phyloP scores from a whole-genome alignment of 2,888 invertebrate species.

The Volucella zonaria region DNA sequence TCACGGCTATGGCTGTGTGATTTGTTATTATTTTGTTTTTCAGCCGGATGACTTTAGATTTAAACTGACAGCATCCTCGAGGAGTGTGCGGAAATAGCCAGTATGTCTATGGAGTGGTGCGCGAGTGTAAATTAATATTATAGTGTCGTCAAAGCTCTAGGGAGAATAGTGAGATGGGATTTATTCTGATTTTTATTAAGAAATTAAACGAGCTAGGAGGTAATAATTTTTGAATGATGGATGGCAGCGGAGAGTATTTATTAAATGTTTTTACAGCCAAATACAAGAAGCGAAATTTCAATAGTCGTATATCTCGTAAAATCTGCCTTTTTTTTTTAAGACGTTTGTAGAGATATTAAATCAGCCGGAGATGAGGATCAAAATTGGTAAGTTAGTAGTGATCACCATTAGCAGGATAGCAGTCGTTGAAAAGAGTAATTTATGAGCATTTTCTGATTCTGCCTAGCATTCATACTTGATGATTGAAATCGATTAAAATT shows the following conservation, averaged over 20 bases:
- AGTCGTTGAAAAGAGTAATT: no score
- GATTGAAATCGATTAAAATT: no score
- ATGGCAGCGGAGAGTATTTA: slow-evolving; percentile 6
- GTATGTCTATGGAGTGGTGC: slow-evolving; percentile 8
- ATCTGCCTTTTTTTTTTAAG: no score
- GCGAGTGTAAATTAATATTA: slow-evolving; percentile 19
- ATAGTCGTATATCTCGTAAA: no score
- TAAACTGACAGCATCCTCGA: slow-evolving; percentile 49
- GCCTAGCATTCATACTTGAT: no score
- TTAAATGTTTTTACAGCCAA: not conserved
- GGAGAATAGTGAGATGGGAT: not conserved
- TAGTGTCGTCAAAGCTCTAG: slow-evolving; percentile 48
- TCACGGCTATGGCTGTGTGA: slow-evolving; percentile 1
- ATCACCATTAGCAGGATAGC: no score
- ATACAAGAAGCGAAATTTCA: not conserved
- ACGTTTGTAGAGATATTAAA: no score
- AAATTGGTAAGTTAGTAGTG: no score
- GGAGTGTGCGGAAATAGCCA: slow-evolving; percentile 43
- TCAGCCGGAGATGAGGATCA: no score
- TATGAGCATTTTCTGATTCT: no score
- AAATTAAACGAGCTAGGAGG: slow-evolving; percentile 26
- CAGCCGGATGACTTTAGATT: slow-evolving; percentile 33
- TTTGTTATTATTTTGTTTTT: slow-evolving; percentile 20
- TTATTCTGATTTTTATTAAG: slow-evolving; percentile 32
- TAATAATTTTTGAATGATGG: slow-evolving; percentile 34